Conservation (phyloP, 2,797 vertebrate species). For the Fistularia commersonii region DNA sequence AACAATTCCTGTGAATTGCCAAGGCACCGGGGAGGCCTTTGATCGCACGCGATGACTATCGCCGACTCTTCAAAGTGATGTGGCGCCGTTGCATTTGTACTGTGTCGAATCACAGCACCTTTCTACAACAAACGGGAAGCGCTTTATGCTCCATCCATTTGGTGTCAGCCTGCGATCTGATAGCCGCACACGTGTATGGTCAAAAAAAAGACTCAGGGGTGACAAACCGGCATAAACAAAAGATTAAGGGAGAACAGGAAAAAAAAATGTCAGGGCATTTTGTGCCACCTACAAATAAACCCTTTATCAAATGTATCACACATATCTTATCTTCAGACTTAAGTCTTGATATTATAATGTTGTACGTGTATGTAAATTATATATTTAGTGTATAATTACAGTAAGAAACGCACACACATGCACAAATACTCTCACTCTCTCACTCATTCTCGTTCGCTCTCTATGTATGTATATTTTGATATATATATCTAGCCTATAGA, state of each 20-base stretch:
- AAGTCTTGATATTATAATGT: too few relatives aligned
- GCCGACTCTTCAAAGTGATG: conserved; percentile 21
- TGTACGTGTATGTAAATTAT: too few relatives aligned
- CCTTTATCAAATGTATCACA: too few relatives aligned
- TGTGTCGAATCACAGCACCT: conserved; percentile 18
- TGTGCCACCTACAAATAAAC: too few relatives aligned
- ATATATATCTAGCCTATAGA: too few relatives aligned
- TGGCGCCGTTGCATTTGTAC: conserved; percentile 14
- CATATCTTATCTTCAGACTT: too few relatives aligned
- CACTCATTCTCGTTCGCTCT: too few relatives aligned
- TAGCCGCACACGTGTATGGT: conserved; percentile 20
- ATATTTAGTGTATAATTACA: too few relatives aligned
- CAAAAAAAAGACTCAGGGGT: conserved; percentile 11
- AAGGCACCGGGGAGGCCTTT: conserved; percentile 8
- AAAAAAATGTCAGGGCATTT: too few relatives aligned
- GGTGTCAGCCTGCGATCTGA: conserved; percentile 33
- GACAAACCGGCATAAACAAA: conserved; percentile 3
- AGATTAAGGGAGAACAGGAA: not conserved
- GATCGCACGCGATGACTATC: conserved; percentile 26
- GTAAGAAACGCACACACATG: too few relatives aligned
- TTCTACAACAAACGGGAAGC: conserved; percentile 12
- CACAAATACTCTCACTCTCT: too few relatives aligned
- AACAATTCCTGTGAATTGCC: conserved; percentile 28
- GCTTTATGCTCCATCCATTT: conserved; percentile 20
- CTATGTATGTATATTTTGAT: too few relatives aligned